These are phyloP conservation scores for Cladorhizidae sp. DNA, from an alignment of 37 sponge, comb jelly and placozoan species.

Conservation along the genomic window DNA sequence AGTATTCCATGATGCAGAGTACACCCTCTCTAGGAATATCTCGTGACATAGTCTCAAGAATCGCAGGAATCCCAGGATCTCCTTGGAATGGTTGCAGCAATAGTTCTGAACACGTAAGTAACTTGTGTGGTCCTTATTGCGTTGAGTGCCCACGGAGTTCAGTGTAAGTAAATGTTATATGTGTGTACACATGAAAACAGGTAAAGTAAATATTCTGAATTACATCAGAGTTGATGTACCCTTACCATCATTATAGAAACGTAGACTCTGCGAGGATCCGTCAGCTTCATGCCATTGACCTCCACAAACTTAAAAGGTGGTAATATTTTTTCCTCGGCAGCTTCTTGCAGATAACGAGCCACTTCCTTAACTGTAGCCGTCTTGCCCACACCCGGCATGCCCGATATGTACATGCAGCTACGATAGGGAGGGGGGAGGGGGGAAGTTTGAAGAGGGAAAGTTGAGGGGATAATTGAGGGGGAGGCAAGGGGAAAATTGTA, in stretches of 20 bases:
- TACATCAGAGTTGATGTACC: no score
- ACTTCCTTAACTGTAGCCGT: conserved; percentile 95
- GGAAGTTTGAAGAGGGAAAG: neutral
- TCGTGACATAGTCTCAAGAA: no score
- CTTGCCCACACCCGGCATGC: conserved; percentile 96
- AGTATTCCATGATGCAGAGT: no score
- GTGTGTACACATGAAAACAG: no score
- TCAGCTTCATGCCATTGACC: conserved; percentile 93
- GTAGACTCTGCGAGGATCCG: conserved; percentile 67
- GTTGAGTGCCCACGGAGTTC: no score
- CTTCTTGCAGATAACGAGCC: conserved; percentile 49
- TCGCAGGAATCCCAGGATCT: no score
- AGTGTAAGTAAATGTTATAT: no score
- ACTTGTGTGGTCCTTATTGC: no score
- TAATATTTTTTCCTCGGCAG: conserved; percentile 45
- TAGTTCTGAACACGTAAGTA: no score
- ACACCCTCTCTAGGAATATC: no score
- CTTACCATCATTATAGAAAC: conserved; percentile 66
- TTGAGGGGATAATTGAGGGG: neutral
- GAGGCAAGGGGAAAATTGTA: neutral
- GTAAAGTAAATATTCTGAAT: no score
- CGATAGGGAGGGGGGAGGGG: neutral
- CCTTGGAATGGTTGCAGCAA: no score
- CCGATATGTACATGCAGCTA: conserved; percentile 94
- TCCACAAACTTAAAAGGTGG: conserved; percentile 84